phyloP scores from a whole-genome alignment of 2,113 vertebrate species.

The Meleagris gallopavo region DNA sequence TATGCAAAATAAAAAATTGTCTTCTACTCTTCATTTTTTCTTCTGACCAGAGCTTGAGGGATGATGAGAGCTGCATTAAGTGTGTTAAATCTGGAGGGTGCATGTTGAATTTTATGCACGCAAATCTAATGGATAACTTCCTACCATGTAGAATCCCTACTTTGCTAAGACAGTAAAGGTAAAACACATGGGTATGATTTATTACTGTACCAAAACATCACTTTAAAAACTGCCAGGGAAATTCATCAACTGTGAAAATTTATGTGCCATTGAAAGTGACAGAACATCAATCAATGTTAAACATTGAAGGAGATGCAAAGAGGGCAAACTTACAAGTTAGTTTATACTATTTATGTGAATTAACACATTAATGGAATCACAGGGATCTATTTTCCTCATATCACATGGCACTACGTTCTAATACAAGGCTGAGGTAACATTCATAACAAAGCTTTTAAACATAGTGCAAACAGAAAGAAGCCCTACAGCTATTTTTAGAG shows the following conservation, averaged over 20 bases:
- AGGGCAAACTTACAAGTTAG: not conserved
- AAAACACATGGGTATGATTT: not conserved
- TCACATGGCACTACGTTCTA: not conserved
- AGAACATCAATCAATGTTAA: not conserved
- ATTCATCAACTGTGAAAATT: not conserved
- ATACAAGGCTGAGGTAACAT: not conserved
- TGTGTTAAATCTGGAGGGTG: not conserved
- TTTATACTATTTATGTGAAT: not conserved
- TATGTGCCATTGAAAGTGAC: not conserved
- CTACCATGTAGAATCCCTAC: not conserved
- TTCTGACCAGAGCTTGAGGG: not conserved
- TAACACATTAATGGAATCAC: not conserved
- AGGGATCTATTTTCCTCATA: not conserved
- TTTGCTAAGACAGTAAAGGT: not conserved
- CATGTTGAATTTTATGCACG: fast-evolving
- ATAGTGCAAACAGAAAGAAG: not conserved
- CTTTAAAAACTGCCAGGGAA: not conserved
- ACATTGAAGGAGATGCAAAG: not conserved
- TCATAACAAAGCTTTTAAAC: not conserved
- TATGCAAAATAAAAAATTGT: not conserved
- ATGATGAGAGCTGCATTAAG: not conserved
- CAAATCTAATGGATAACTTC: not conserved
- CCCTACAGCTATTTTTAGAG: not conserved
- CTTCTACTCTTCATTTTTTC: not conserved
- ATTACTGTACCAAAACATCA: not conserved